Evolutionary conservation across 1,140 invertebrate genomes (phyloP).

Genomic region (Drosophila navojoa): DNA sequence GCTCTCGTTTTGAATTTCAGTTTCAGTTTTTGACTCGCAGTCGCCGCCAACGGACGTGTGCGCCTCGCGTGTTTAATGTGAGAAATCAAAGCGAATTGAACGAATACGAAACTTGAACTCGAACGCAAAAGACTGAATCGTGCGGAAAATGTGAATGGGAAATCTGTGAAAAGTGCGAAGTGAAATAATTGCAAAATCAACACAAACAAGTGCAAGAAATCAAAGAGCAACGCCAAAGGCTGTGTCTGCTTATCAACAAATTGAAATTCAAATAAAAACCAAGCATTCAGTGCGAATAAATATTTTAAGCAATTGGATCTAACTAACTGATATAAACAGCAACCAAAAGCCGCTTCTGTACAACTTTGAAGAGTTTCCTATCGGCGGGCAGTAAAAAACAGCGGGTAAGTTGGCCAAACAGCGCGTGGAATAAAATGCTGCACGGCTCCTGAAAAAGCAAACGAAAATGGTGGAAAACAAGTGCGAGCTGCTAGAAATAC

Average conservation of each 20-base stretch:
- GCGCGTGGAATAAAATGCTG: slow-evolving; percentile 38
- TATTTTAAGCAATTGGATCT: slow-evolving; percentile 39
- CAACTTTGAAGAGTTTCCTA: background rate
- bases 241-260: slow-evolving; percentile 25
- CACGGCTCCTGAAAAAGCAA: background rate
- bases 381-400: slow-evolving; percentile 31
- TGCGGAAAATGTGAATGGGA: slow-evolving; percentile 19
- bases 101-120: slow-evolving; percentile 66
- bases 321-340: slow-evolving; percentile 19
- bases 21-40: slow-evolving; percentile 73
- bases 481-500: background rate
- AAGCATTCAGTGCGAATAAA: slow-evolving; percentile 6
- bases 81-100: slow-evolving; percentile 31
- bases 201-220: slow-evolving; percentile 27
- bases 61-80: slow-evolving; percentile 46
- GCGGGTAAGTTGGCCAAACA: slow-evolving; percentile 43
- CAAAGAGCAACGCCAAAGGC: background rate
- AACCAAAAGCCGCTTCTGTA: background rate
- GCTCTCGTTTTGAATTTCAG: slow-evolving; percentile 50
- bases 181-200: slow-evolving; percentile 9
- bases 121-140: slow-evolving; percentile 42
- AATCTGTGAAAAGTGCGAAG: slow-evolving; percentile 17
- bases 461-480: background rate
- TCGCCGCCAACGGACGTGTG: slow-evolving; percentile 66
- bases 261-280: background rate